These are phyloP conservation scores for Suricata suricatta DNA, from an alignment of 2,113 vertebrate species.

Conservation along the genomic window DNA sequence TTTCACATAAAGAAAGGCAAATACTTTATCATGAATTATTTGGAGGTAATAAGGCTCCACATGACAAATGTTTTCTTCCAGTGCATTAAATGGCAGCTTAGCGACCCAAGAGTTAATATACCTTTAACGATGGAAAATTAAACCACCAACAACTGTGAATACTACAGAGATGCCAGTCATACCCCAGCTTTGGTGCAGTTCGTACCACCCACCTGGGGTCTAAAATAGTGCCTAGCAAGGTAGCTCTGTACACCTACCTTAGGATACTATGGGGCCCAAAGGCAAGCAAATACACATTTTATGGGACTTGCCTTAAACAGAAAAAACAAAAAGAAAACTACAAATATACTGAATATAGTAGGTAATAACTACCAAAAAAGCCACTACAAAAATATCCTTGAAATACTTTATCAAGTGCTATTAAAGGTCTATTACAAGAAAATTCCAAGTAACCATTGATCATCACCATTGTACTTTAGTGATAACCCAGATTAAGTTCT, in stretches of 20 bases:
- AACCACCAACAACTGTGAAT: neutral
- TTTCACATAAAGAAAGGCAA: neutral
- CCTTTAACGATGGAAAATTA: neutral
- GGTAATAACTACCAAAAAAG: neutral
- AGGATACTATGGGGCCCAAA: neutral
- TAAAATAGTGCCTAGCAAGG: neutral
- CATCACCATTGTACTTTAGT: neutral
- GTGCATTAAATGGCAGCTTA: conserved; percentile 7
- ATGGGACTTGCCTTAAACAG: neutral
- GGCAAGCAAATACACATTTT: neutral
- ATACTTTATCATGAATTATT: neutral
- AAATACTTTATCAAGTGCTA: neutral
- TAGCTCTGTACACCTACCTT: neutral
- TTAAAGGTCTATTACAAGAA: neutral
- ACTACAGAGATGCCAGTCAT: neutral
- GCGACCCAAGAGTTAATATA: neutral
- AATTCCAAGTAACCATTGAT: neutral
- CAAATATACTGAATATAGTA: neutral
- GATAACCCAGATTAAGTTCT: neutral
- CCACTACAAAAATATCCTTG: neutral
- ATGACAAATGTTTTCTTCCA: neutral
- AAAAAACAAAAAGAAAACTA: neutral
- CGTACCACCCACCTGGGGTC: neutral
- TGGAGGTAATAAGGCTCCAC: neutral
- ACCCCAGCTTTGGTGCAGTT: neutral